Conservation (phyloP, 2,113 vertebrate species). For the Rhineura floridana region DNA sequence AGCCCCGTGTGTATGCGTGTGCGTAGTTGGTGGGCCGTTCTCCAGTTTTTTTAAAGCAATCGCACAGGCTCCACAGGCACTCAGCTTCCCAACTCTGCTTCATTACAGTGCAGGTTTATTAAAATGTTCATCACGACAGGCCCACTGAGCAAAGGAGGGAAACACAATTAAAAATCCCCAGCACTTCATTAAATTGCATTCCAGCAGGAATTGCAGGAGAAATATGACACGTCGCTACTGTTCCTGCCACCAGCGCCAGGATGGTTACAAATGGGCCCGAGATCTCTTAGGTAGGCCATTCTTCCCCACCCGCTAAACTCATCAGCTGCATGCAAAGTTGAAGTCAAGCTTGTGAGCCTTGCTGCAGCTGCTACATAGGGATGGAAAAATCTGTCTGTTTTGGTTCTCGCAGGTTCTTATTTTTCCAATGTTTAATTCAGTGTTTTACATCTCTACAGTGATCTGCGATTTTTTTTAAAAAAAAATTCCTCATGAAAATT, state of each 20-base stretch:
- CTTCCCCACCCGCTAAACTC: neutral
- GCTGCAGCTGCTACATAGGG: no score
- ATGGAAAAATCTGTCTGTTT: no score
- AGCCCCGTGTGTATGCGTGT: neutral
- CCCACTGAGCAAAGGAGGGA: slow-evolving; percentile 1
- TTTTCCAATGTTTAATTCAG: no score
- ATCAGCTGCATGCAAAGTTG: neutral
- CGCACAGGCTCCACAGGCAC: neutral
- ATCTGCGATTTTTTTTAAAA: no score
- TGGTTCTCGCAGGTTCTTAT: no score
- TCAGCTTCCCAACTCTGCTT: neutral
- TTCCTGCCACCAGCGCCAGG: neutral
- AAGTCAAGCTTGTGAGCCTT: neutral
- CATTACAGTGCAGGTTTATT: slow-evolving; percentile 38
- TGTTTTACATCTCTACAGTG: no score
- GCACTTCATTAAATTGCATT: slow-evolving; percentile 35
- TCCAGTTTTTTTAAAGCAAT: neutral
- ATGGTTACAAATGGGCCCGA: neutral
- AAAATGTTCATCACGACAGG: slow-evolving; percentile 31
- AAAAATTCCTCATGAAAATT: no score
- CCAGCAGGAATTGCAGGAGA: slow-evolving; percentile 15
- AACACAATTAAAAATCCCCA: slow-evolving; percentile 14
- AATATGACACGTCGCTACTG: neutral
- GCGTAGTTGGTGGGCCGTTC: neutral
- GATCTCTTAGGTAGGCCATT: neutral